A percentile compares a stretch with the other conserved stretches of the same genome.
These are phyloP conservation scores for Hippocampus abdominalis DNA, from an alignment of 2,113 vertebrate genomes.

Conservation along the genomic window DNA sequence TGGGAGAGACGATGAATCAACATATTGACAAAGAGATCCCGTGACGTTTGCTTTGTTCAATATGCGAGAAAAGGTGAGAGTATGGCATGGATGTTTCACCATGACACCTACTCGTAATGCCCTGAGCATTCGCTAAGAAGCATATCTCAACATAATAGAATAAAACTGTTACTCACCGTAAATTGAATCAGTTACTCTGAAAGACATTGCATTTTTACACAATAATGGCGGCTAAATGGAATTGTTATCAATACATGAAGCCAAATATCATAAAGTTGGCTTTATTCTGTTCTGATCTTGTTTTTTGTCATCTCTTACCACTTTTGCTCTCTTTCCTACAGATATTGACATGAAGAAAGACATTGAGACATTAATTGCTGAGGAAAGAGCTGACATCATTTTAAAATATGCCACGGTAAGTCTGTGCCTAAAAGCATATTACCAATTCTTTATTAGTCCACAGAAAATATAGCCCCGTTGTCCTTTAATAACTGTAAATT, in stretches of 20 bases:
- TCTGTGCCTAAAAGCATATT: not conserved
- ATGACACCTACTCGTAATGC: too few species aligned
- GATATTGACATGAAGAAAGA: slow-evolving; percentile 93
- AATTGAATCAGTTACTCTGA: not conserved
- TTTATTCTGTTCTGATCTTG: not conserved
- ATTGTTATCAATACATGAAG: not conserved
- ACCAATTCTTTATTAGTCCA: not conserved
- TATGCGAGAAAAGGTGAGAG: too few species aligned
- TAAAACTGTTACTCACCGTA: not conserved
- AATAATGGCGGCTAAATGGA: not conserved
- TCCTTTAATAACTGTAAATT: not conserved
- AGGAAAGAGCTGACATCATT: slow-evolving; percentile 86
- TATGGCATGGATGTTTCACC: too few species aligned
- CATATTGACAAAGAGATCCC: too few species aligned
- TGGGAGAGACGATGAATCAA: too few species aligned
- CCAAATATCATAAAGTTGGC: not conserved
- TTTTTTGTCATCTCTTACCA: not conserved
- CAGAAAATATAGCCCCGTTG: not conserved
- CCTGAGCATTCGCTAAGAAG: too few species aligned
- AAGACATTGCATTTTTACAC: not conserved
- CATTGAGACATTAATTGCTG: slow-evolving; percentile 82
- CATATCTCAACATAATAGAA: not conserved
- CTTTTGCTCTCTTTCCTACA: slow-evolving; percentile 45
- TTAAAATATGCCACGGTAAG: slow-evolving; percentile 85
- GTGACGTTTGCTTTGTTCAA: too few species aligned